Evolutionary conservation across 2,888 invertebrate genomes (phyloP).

Genomic region (Noctua comes): DNA sequence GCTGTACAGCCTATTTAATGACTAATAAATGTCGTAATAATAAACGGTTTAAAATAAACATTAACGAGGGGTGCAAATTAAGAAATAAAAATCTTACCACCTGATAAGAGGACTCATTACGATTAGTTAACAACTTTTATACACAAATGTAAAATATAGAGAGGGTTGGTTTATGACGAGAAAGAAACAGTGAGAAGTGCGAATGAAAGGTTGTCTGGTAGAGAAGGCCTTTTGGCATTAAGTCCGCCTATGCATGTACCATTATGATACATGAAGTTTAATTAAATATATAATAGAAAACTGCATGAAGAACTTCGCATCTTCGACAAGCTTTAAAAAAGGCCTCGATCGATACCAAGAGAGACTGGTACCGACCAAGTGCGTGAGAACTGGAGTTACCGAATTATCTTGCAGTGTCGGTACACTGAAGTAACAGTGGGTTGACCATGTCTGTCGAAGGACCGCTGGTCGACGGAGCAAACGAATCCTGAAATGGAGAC

Average conservation of each 20-base stretch:
- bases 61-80: conserved; percentile 36
- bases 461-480: neutral
- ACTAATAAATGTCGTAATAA: conserved; percentile 43
- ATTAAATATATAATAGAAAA: neutral
- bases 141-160: neutral
- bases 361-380: neutral
- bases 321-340: neutral
- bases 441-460: neutral
- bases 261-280: no score
- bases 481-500: neutral
- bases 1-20: conserved; percentile 37
- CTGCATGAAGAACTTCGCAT: neutral
- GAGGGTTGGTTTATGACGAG: neutral
- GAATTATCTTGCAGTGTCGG: neutral
- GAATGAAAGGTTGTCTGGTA: no score
- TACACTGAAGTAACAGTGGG: neutral
- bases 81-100: conserved; percentile 52
- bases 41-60: conserved; percentile 37
- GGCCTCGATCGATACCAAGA: neutral
- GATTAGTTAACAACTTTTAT: conserved; percentile 25
- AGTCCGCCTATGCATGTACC: no score
- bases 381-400: neutral
- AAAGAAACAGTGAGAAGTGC: neutral
- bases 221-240: no score
- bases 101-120: conserved; percentile 39